Evolutionary conservation across 2,113 vertebrate genomes (phyloP), one percentile per base, ranked within the genome.

Genomic region (Lophura nycthemera): DNA sequence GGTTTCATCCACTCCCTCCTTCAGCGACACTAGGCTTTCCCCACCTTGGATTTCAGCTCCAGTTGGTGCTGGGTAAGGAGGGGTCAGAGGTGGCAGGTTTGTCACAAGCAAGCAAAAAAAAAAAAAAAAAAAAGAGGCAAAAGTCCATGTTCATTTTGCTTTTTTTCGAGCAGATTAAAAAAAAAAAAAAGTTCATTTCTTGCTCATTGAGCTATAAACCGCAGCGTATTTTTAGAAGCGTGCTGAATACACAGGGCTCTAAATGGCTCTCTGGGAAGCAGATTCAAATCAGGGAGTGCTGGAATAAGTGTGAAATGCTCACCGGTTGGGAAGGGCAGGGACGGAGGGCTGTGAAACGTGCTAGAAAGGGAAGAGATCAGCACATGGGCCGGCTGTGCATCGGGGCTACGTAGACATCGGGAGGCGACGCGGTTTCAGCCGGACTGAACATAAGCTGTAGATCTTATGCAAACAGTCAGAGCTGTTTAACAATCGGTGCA

Each of bases 381-480:
- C 79, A 34, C 6, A 0, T 60, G 63, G 84, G 64, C 83, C 92
- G 38, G 84, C 95, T 95, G 87, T 92, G 87, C 95, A 87, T 83
- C 84, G 70, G 76, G 1, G 92, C 95, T 95, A 65, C 91, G 94
- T 94, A 96, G 90, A 93, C 94, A 83, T 95, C 93, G 93, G 93
- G 94, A 96, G 81, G 95, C 95, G 91, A 96, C 90, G 88, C 1
- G 18, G 92, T 95, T 97, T 96, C 94, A 95, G 87, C 95, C 90
- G 95, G 95, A 86, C 95, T 89, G 90, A 96, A 93, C 91, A 93
- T 97, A 97, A 97, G 91, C 95, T 87, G 93, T 92, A 92, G 95
- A 96, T 97, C 95, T 97, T 96, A 96, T 93, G 95, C 96, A 97
- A 97, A 97, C 96, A 96, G 84, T 81, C 92, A 96, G 95, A 97